A percentile compares a stretch with the other conserved stretches of the same genome.
Evolutionary conservation across 2,797 vertebrate species (phyloP).

Genomic region (Acropternis orthonyx): DNA sequence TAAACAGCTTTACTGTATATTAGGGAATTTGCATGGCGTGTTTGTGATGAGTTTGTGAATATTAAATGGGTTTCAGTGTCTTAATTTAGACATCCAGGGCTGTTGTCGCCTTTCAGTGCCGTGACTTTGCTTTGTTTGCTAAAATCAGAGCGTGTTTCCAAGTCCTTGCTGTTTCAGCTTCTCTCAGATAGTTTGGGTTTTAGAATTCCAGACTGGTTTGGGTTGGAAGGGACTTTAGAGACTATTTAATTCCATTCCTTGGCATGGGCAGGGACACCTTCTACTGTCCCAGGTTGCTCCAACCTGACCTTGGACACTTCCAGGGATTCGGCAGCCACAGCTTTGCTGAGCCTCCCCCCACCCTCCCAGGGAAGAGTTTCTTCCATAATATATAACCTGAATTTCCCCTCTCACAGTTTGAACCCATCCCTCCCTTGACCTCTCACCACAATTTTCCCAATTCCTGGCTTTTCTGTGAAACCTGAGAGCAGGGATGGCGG

Average conservation of each 20-base stretch:
- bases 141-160: not conserved
- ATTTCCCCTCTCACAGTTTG: not conserved
- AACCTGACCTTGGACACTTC: not conserved
- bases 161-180: not conserved
- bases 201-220: not conserved
- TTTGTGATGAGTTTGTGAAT: conserved; percentile 51
- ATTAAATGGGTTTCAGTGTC: conserved; percentile 51
- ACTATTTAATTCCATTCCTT: not conserved
- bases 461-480: not conserved
- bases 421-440: not conserved
- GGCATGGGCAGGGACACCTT: not conserved
- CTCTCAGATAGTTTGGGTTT: not conserved
- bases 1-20: conserved; percentile 53
- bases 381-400: fast-evolving
- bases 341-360: fast-evolving
- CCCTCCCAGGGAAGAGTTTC: not conserved
- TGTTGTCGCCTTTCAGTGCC: conserved; percentile 41
- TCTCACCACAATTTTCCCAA: not conserved
- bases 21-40: conserved; percentile 40
- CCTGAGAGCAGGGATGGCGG: fast-evolving
- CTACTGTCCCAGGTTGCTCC: fast-evolving
- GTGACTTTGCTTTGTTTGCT: conserved; percentile 36
- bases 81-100: conserved; percentile 66
- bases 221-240: not conserved
- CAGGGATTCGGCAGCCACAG: not conserved